Conservation (phyloP, 64 coral and sea anemone species). For the Montipora sp. region DNA sequence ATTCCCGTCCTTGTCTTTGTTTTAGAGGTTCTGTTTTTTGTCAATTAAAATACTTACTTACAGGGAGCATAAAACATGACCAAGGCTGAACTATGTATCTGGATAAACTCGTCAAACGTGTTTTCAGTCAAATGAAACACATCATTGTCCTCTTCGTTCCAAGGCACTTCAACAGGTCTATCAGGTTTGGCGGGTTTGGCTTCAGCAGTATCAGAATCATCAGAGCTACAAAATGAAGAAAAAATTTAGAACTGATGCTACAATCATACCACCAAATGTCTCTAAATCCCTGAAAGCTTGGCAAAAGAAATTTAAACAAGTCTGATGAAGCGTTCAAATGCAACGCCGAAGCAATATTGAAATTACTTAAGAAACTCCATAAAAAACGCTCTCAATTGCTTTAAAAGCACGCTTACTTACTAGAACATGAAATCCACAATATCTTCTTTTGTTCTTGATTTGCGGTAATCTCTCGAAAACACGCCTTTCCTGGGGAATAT, state of each 20-base stretch:
- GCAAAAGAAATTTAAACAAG: too few species aligned
- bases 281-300: too few species aligned
- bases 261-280: too few species aligned
- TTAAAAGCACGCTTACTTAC: constrained; percentile 25
- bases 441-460: constrained; percentile 73
- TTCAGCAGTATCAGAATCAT: constrained; percentile 6
- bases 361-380: too few species aligned
- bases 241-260: not conserved
- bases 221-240: constrained; percentile 1
- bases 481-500: constrained; percentile 57
- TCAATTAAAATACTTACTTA: constrained; percentile 42
- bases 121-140: constrained; percentile 71
- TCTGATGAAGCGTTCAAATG: too few species aligned
- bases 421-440: constrained; percentile 75
- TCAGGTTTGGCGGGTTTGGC: constrained; percentile 51
- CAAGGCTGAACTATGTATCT: constrained; percentile 65
- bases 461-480: constrained; percentile 60
- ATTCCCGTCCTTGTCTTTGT: too few species aligned
- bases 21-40: too few species aligned
- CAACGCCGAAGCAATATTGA: too few species aligned
- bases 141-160: constrained; percentile 68
- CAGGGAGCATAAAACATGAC: constrained; percentile 92
- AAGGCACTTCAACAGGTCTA: constrained; percentile 59
- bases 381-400: too few species aligned
- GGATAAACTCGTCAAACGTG: constrained; percentile 68